Evolutionary conservation across 2,113 vertebrate genomes (phyloP), one percentile per base, ranked within the genome.

Genomic region (Riparia riparia): DNA sequence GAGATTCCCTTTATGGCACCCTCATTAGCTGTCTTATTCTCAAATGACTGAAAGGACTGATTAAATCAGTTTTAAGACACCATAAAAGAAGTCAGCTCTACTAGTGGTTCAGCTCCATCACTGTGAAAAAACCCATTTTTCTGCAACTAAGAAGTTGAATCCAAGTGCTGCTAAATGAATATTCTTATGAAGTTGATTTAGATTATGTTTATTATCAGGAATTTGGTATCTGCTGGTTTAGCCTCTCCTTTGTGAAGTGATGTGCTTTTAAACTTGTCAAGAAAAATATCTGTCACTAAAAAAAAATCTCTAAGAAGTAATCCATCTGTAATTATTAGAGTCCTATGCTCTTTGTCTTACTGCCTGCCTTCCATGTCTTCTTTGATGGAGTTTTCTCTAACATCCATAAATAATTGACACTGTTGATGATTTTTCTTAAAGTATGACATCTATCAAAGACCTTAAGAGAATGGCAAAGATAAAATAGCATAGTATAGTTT

Each of bases 351-450:
- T 68, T 83, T 51, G 60, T 86, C n/a, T 70, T 77, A 32, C 34
- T 79, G 49, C 39, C 74, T 85, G 53, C 29, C 28, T 89, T 91
- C 63, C 42, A 14, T 20, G 32, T 68, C 41, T 78, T 78, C 25
- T 66, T 92, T 77, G 68, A 90, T 77, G 8, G 7, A 6, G 32
- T 73, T 93, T 93, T 79, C 66, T 80, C 71, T 50, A 85, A 14
- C 39, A 58, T 63, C 90, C 45, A 95, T 95, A 93, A 91, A 96
- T 91, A 85, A 90, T 85, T 89, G 45, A 94, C 91, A 80, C 14
- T 93, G 73, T 79, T 94, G 77, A 74, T 89, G 53, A 68, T 82
- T 79, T 94, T 82, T 58, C 70, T 89, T 72, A 53, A 80, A 68
- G 60, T 68, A 86, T 50, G 45, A 73, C 44, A 88, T 64, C 34